phyloP scores from a whole-genome alignment of 2,113 vertebrate genomes.

The Illadopsis cleaveri region DNA sequence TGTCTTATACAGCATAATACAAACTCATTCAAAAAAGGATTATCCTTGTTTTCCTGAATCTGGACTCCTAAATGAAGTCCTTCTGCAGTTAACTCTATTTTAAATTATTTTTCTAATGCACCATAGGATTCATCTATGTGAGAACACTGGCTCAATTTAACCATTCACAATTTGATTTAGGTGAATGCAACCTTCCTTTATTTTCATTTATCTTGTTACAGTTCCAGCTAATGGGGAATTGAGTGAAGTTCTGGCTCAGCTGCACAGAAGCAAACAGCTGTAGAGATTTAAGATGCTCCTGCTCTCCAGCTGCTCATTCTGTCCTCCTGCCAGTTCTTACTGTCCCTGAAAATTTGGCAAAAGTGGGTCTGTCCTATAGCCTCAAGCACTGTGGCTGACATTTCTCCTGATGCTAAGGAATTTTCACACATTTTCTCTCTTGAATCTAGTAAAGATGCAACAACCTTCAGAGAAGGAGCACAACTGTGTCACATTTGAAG shows the following conservation, averaged over 20 bases:
- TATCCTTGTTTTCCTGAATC: conserved; percentile 33
- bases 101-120: conserved; percentile 22
- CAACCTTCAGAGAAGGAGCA: not conserved
- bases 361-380: not conserved
- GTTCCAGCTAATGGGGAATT: conserved; percentile 20
- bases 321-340: not conserved
- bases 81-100: conserved; percentile 8
- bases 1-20: not conserved
- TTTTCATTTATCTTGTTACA: conserved; percentile 36
- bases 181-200: conserved; percentile 11
- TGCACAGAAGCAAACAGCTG: conserved; percentile 32
- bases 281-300: not conserved
- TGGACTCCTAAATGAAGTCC: not conserved
- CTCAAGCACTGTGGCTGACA: fast-evolving
- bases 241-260: conserved; percentile 42
- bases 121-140: not conserved
- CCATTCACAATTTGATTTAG: conserved; percentile 6
- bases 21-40: not conserved
- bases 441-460: not conserved
- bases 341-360: not conserved
- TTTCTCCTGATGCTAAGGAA: not conserved
- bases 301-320: conserved; percentile 31
- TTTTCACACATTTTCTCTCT: not conserved
- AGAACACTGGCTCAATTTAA: conserved; percentile 20
- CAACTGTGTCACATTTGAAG: not conserved